phyloP scores from a whole-genome alignment of 2,888 invertebrate species.

The Exocentrus adspersus region DNA sequence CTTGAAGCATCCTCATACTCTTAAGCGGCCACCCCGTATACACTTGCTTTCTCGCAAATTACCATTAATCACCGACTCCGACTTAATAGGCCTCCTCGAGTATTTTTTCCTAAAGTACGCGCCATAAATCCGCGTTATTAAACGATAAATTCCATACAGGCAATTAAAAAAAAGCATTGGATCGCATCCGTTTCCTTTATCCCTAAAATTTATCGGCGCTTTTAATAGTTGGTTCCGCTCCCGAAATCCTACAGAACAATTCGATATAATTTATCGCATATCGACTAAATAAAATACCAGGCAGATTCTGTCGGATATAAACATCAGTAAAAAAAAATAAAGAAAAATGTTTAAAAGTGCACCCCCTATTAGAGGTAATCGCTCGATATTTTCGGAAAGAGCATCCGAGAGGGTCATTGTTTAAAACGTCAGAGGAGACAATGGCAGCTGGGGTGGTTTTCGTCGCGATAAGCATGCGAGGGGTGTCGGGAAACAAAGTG shows the following conservation, averaged over 20 bases:
- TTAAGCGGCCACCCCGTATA: too few relatives aligned
- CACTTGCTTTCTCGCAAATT: slow-evolving; percentile 12
- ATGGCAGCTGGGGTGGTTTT: slow-evolving; percentile 38
- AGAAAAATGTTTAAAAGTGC: too few relatives aligned
- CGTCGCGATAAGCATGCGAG: slow-evolving; percentile 35
- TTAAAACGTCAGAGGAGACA: slow-evolving; percentile 48
- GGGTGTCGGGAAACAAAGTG: slow-evolving; percentile 38
- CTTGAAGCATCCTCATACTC: too few relatives aligned
- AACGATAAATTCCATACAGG: slow-evolving; percentile 13
- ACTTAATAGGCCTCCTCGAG: slow-evolving; percentile 7
- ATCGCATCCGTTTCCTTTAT: slow-evolving; percentile 14
- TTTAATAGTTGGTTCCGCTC: slow-evolving; percentile 1
- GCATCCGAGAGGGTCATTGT: slow-evolving; percentile 35
- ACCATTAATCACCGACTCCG: slow-evolving; percentile 9
- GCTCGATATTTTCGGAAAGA: slow-evolving; percentile 25
- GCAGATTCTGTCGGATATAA: too few relatives aligned
- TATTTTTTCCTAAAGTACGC: slow-evolving; percentile 1
- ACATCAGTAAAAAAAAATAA: too few relatives aligned
- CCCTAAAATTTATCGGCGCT: slow-evolving; percentile 11
- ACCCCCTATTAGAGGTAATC: too few relatives aligned
- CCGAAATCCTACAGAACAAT: not conserved
- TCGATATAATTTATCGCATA: too few relatives aligned
- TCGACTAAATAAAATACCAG: too few relatives aligned
- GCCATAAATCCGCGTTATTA: slow-evolving; percentile 18
- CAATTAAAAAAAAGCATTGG: slow-evolving; percentile 20